Evolutionary conservation across 1,140 invertebrate genomes (phyloP).

Genomic region (Bombyx mandarina): DNA sequence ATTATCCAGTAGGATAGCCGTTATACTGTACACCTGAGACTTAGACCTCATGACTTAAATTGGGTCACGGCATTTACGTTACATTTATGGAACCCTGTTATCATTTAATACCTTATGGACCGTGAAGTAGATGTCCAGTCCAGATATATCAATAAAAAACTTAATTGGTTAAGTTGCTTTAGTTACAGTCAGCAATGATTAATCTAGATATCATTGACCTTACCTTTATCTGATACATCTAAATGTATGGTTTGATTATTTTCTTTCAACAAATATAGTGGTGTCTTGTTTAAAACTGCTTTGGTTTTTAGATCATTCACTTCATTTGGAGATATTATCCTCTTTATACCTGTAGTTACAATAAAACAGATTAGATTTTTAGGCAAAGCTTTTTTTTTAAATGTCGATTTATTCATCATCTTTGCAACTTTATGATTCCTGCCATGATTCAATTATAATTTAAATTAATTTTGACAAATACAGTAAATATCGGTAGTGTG

Average conservation of each 20-base stretch:
- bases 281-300: constrained; percentile 12
- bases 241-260: constrained; percentile 16
- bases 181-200: background rate
- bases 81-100: background rate
- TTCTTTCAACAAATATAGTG: constrained; percentile 24
- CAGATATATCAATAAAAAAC: background rate
- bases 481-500: no score
- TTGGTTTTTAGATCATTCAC: constrained; percentile 10
- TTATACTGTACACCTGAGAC: background rate
- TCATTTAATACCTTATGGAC: background rate
- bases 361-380: no score
- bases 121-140: background rate
- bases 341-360: constrained; percentile 16
- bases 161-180: background rate
- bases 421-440: no score
- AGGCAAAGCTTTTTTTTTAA: no score
- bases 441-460: no score
- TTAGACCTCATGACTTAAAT: no score
- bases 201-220: background rate
- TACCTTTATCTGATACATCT: constrained; percentile 34
- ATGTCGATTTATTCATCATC: no score
- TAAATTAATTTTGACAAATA: no score
- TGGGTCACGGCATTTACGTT: no score
- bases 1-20: no score
- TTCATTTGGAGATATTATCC: constrained; percentile 8